Base-by-base conservation (phyloP, 2,888 invertebrate species). In the Sarcophaga carnaria region DNA sequence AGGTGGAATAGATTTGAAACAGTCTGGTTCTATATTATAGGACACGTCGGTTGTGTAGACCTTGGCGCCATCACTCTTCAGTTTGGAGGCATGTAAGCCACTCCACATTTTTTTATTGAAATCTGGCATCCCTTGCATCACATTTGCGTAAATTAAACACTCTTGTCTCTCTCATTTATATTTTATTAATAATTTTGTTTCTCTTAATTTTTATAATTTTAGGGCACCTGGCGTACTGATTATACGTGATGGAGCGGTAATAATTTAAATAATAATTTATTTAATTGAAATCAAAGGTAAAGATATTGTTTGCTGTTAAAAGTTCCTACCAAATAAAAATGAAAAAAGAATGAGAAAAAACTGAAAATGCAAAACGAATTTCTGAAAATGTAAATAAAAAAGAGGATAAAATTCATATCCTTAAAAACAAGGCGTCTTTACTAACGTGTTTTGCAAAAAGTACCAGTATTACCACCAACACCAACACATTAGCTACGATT, bases 161-260 rank as follows among this genome's bases (percentile, higher is more conserved):
- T 37, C 8, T 37, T 37, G 8, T 1, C 37, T 49, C 22, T 22
- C 45, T n/a, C 8, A 8, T 10, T 63, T 14, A 54, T 22, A 11
- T 69, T 25, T 4, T 37, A 64, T 20, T 67, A 14, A 59, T 8
- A 27, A 59, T 69, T 60, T 20, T 12, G 37, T 12, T 64, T 64
- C 25, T 64, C 25, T 77, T 49, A 47, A 37, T 70, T 82, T 78
- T 79, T 80, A 85, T 86, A 47, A 59, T 85, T 75, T 66, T 77
- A 97, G 97, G 96, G 96, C 94, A 96, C 97, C 92, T 97, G 97
- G 97, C 96, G 97, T 94, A 96, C 97, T 92, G 97, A 97, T 94
- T 97, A 97, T 94, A 97, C 97, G 97, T 97, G 97, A 97, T 97
- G 96, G 94, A 93, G 93, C 90, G 92, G 93, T 89, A 93, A 93